A percentile compares a stretch with the other conserved stretches of the same genome.
Conservation (phyloP, 2,888 invertebrate species). For the Andrena camellia region DNA sequence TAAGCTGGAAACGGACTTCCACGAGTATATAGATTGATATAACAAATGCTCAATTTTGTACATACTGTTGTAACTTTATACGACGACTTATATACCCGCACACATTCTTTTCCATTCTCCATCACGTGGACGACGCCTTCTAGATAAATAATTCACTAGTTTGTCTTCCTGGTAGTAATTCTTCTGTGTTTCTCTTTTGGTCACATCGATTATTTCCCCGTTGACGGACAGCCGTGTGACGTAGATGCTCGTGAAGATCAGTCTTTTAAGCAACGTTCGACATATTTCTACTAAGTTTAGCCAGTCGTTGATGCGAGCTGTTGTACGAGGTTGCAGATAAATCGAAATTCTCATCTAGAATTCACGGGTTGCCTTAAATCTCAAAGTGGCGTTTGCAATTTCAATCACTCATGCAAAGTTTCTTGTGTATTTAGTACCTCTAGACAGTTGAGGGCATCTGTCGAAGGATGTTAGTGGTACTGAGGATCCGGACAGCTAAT, state of each 20-base stretch:
- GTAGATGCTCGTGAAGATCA: slow-evolving; percentile 31
- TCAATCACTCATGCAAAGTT: not conserved
- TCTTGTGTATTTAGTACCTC: not conserved
- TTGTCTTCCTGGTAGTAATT: slow-evolving; percentile 57
- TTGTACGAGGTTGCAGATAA: not conserved
- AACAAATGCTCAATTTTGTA: slow-evolving; percentile 74
- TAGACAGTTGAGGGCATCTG: not conserved
- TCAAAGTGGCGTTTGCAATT: not conserved
- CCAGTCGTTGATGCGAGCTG: not conserved
- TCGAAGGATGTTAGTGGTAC: slow-evolving; percentile 1
- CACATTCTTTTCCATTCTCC: slow-evolving; percentile 30
- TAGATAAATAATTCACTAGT: slow-evolving; percentile 60
- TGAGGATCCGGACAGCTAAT: slow-evolving; percentile 15
- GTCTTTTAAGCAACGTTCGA: not conserved
- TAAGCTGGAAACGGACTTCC: slow-evolving; percentile 87
- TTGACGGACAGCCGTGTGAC: slow-evolving; percentile 29
- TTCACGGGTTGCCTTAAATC: slow-evolving; percentile 41
- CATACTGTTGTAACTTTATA: slow-evolving; percentile 54
- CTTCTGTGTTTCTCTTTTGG: slow-evolving; percentile 33
- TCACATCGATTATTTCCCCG: slow-evolving; percentile 45
- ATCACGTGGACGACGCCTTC: slow-evolving; percentile 16
- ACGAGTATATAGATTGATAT: slow-evolving; percentile 85
- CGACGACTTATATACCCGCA: slow-evolving; percentile 31
- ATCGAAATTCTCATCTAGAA: slow-evolving; percentile 4
- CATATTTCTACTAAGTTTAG: not conserved